Percentiles rank a stretch among this genome's conserved stretches.
Evolutionary conservation across 2,113 vertebrate species (phyloP).

Genomic region (Marmota monax): DNA sequence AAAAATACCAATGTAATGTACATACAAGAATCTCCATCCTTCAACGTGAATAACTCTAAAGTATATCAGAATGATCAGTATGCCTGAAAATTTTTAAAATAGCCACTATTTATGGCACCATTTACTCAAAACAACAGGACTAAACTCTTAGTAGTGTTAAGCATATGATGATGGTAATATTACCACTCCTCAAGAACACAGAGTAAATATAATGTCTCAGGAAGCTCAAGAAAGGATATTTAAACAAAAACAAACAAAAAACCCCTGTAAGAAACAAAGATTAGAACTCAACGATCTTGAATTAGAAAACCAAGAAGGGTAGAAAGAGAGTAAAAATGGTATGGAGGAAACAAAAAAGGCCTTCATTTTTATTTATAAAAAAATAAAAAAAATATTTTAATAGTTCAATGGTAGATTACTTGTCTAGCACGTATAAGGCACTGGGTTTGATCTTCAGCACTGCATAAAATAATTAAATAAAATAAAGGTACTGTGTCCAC

Average conservation of each 20-base stretch:
- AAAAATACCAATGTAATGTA: background rate
- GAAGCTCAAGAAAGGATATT: constrained; percentile 27
- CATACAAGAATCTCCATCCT: background rate
- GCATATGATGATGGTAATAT: background rate
- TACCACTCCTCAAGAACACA: background rate
- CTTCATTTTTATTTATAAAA: too few relatives aligned
- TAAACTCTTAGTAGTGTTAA: background rate
- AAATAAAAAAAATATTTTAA: too few relatives aligned
- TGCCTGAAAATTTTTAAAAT: background rate
- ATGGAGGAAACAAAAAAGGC: background rate
- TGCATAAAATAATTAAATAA: too few relatives aligned
- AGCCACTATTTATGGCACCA: background rate
- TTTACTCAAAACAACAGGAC: background rate
- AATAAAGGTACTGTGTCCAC: too few relatives aligned
- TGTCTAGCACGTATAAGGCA: too few relatives aligned
- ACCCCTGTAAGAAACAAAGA: background rate
- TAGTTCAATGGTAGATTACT: too few relatives aligned
- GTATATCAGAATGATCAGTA: background rate
- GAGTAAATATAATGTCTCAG: background rate
- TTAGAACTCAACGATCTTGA: constrained; percentile 22
- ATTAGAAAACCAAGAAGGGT: background rate
- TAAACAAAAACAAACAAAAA: background rate
- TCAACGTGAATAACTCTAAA: background rate
- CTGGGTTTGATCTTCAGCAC: too few relatives aligned
- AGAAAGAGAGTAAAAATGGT: background rate